phyloP scores from a whole-genome alignment of 2,888 invertebrate species.

The Amiota minor region DNA sequence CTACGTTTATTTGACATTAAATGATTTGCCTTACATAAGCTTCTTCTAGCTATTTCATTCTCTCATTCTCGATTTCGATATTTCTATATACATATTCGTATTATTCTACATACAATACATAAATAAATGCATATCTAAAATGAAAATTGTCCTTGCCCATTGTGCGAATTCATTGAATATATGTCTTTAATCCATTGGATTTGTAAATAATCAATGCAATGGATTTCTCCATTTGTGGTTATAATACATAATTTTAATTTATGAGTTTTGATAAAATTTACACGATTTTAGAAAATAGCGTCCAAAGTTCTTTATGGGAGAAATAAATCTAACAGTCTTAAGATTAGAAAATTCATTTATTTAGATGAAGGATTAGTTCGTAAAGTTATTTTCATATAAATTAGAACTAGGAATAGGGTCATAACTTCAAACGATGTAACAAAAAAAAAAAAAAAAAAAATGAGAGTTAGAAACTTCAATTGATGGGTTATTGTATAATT shows the following conservation, averaged over 20 bases:
- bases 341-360: too few species aligned
- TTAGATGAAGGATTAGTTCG: too few species aligned
- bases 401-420: too few species aligned
- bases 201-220: too few species aligned
- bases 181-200: constrained; percentile 33
- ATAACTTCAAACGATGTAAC: too few species aligned
- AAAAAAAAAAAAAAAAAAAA: too few species aligned
- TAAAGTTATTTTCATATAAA: too few species aligned
- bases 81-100: neutral
- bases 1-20: neutral
- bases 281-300: neutral
- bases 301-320: neutral
- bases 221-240: neutral
- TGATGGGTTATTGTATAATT: too few species aligned
- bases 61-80: neutral
- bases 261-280: neutral
- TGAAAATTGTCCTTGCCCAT: constrained; percentile 41
- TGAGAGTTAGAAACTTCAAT: too few species aligned
- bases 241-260: neutral
- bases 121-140: constrained; percentile 26
- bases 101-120: too few species aligned
- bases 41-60: neutral
- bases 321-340: neutral
- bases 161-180: constrained; percentile 55
- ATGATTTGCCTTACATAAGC: constrained; percentile 15